Base-by-base conservation (phyloP, 2,797 vertebrate species). In the Neopelma chrysocephalum region DNA sequence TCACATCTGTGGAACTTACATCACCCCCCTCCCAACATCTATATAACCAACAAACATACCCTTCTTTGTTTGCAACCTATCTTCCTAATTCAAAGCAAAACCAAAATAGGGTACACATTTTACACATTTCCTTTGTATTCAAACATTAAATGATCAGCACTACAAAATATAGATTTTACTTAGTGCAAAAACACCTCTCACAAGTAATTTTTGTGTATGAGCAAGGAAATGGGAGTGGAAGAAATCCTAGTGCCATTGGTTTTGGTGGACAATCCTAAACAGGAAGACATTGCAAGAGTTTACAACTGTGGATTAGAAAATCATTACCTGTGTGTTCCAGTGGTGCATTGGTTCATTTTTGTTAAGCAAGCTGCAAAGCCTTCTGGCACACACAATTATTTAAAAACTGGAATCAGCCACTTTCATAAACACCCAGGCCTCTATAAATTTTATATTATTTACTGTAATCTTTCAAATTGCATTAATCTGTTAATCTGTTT, bases 11-110 rank as follows among this genome's bases (percentile, higher is more conserved):
- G 4, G 51, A 86, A 66, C 9, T 29, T 50, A 27, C 5, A 60
- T 4, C 5, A 31, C 12, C 2, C 8, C 4, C 2, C 10, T 17
- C 43, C 20, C 36, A 51, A 50, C 5, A 47, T 34, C 72, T 8
- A 58, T 4, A 50, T 23, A 87, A 65, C 4, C 12, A 58, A 56
- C 2, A 32, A 66, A 71, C 5, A 71, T 1, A 50, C 0, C 14
- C 2, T 11, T 72, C 18, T 53, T 58, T 32, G 38, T 25, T 22
- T 77, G 32, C 36, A 91, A 57, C 4, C 5, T 31, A 25, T 5
- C 1, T 70, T 92, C 32, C 65, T 47, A 69, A 48, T 54, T 77
- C 50, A 87, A 78, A 77, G 53, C 15, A 32, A 83, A 92, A 95
- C 20, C 7, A 66, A 66, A 58, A 34, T 2, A 56, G 14, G 10